Evolutionary conservation across 2,113 vertebrate species (phyloP), one percentile per base, ranked within the genome.

Genomic region (Natator depressus): DNA sequence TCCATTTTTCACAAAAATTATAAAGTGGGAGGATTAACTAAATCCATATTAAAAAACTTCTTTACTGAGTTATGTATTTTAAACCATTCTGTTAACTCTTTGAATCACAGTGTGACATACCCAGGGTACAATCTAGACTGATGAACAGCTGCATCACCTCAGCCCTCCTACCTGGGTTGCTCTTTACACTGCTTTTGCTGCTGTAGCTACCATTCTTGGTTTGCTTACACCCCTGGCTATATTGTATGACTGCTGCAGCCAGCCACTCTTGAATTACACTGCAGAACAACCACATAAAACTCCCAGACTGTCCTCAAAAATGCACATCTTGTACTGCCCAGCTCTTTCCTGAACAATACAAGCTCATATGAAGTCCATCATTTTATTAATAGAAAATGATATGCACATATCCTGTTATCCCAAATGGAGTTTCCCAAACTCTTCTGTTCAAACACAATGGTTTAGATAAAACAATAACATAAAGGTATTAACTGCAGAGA

Each of bases 1-100:
- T 88, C 50, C 20, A 88, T 95, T 96, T 96, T 78, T 94, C 85
- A 87, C 86, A 22, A 38, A 90, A 94, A 94, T 96, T 96, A 59
- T 85, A 72, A 91, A 62, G 42, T 85, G 84, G 89, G 49, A 95
- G 51, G 80, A 91, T 92, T 96, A 93, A 51, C 38, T 96, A 97
- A 95, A 95, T 93, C 78, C 38, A 93, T 83, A 89, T 91, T 92
- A 85, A 13, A 27, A 27, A 91, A 65, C 1, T 2, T 82, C 89
- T 51, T 29, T 27, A 54, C 31, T 80, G 8, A 88, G 85, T 29
- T 92, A 83, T 14, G 80, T 42, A 65, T 80, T 82, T 94, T 50
- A 78, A 94, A 86, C 3, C 1, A 20, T 87, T 95, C 89, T 10
- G 13, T 94, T 86, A 94, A 91, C 12, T 82, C 54, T 69, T 90